Base-by-base conservation (phyloP, 2,888 invertebrate genomes). In the Torymus tubicola region DNA sequence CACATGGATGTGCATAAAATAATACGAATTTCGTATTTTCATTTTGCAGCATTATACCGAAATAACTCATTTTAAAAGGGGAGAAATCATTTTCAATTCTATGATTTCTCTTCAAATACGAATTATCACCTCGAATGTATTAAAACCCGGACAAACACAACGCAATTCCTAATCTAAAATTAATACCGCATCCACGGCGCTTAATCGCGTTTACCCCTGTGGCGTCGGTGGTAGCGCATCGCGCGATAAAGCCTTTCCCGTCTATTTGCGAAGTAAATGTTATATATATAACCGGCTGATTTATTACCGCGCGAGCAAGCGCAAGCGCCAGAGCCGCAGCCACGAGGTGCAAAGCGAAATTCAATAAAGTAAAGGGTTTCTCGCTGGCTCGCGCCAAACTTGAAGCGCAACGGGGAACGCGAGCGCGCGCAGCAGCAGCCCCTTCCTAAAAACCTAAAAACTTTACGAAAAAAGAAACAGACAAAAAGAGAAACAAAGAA, bases 361-460 rank as follows among this genome's bases (percentile, higher is more conserved):
- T 80, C 75, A 76, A 80, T 80, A 80, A 80, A 80, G 71, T 60
- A 53, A 69, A 70, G 18, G 18, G 57, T 63, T 16, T 12, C 57
- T 13, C 42, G 8, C 31, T 31, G 55, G 5, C 70, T 31, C 42
- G 31, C 31, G 31, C 31, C 0, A 3, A 31, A 31, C 31, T 31
- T 31, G 31, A 31, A 31, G 31, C 31, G 31, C 31, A 31, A 31
- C 31, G 31, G 8, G 3, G 4, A 31, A 8, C 31, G 3, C 31
- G 31, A 31, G n/a, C n/a, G n/a, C n/a, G n/a, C n/a, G n/a, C n/a
- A n/a, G n/a, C n/a, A n/a, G n/a, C n/a, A 31, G 2, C 31, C 31
- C 31, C 31, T 31, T 31, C 31, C 1, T 5, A 31, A 24, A 31
- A 31, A 31, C 31, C 31, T 31, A 31, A 31, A 31, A 31, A 31